Conservation (phyloP, 1,140 invertebrate genomes). For the Heliothis virescens region DNA sequence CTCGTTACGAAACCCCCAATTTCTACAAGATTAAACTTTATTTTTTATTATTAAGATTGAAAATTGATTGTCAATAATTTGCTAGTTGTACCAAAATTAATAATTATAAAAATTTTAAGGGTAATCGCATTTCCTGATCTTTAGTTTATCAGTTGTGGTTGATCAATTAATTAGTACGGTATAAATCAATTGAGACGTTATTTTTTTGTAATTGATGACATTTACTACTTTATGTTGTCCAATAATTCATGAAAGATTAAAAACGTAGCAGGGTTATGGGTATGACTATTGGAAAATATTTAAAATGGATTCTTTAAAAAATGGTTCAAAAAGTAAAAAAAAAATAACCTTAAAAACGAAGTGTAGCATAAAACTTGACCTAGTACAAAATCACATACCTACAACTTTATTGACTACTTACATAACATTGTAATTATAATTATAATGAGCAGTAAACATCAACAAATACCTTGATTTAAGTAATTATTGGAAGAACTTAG, state of each 20-base stretch:
- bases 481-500: background rate
- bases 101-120: conserved; percentile 36
- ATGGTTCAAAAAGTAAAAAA: too few relatives aligned
- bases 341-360: too few relatives aligned
- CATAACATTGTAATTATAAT: too few relatives aligned
- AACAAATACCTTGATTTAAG: too few relatives aligned
- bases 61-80: conserved; percentile 4
- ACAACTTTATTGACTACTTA: too few relatives aligned
- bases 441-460: too few relatives aligned
- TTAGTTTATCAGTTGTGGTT: conserved; percentile 41
- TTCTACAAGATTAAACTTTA: background rate
- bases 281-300: too few relatives aligned
- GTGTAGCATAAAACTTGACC: too few relatives aligned
- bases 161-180: conserved; percentile 53
- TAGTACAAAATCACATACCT: too few relatives aligned
- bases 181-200: conserved; percentile 53
- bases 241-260: background rate
- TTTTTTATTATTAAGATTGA: background rate
- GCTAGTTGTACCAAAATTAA: conserved; percentile 26
- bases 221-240: too few relatives aligned
- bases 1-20: background rate
- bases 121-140: conserved; percentile 47
- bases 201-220: conserved; percentile 10
- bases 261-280: background rate
- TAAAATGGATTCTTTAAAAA: too few relatives aligned